Evolutionary conservation across 2,797 vertebrate genomes (phyloP).

Genomic region (Manis pentadactyla): DNA sequence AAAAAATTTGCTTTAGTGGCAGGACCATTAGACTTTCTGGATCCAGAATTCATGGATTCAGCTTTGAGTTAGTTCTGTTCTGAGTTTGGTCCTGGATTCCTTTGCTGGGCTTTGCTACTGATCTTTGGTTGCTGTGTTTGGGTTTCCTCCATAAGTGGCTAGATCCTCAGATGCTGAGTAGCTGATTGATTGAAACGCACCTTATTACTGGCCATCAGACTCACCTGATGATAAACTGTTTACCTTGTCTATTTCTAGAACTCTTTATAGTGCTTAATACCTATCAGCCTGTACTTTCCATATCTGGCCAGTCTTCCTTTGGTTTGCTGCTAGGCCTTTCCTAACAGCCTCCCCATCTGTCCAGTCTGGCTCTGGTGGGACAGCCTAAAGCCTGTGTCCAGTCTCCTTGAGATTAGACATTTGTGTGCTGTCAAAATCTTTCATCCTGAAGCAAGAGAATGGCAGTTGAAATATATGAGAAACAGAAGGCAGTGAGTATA

Average conservation of each 20-base stretch:
- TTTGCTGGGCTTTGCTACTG: background rate
- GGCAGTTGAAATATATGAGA: background rate
- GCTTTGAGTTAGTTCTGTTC: background rate
- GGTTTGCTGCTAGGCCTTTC: background rate
- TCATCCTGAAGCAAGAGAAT: background rate
- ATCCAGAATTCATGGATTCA: background rate
- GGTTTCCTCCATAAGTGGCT: background rate
- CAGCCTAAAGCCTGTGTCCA: background rate
- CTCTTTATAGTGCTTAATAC: background rate
- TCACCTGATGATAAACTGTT: background rate
- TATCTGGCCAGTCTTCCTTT: background rate
- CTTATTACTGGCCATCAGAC: background rate
- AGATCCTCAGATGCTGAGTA: background rate
- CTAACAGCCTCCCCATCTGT: background rate
- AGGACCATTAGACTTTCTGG: background rate
- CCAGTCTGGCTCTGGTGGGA: background rate
- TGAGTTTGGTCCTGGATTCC: background rate
- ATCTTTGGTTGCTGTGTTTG: background rate
- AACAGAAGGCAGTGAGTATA: background rate
- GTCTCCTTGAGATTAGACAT: background rate
- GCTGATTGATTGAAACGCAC: background rate
- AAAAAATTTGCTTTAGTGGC: background rate
- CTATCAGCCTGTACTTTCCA: background rate
- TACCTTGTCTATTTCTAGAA: background rate
- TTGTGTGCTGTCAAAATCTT: background rate